These are phyloP conservation scores for Drosophila sulfurigaster DNA, from an alignment of 1,140 invertebrate species.

Conservation along the genomic window DNA sequence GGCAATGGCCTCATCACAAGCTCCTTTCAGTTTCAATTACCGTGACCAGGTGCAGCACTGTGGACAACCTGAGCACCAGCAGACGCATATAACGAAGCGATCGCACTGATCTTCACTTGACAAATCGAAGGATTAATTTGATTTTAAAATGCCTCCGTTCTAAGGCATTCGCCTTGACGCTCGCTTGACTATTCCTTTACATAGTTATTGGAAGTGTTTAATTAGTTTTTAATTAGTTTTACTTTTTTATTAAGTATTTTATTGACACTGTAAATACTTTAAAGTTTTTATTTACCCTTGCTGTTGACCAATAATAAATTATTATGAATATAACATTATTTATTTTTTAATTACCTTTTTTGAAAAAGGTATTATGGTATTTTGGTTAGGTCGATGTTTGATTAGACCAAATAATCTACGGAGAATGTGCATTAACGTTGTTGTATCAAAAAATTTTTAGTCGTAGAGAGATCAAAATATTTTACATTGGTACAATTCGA, in stretches of 20 bases:
- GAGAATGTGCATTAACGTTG: too few relatives aligned
- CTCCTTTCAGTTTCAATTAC: slow-evolving; percentile 20
- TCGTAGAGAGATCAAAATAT: too few relatives aligned
- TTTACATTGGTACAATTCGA: too few relatives aligned
- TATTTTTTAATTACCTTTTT: too few relatives aligned
- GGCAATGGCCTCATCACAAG: slow-evolving; percentile 31
- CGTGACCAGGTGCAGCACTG: background rate
- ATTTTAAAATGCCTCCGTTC: too few relatives aligned
- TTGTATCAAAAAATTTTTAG: too few relatives aligned
- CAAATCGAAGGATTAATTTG: background rate
- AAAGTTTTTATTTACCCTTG: slow-evolving; percentile 46
- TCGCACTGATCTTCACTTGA: background rate
- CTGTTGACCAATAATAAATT: slow-evolving; percentile 59
- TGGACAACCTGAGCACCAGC: background rate
- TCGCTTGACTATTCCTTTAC: slow-evolving; percentile 3
- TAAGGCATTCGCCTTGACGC: background rate
- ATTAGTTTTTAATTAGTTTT: background rate
- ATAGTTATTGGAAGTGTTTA: background rate
- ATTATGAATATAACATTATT: slow-evolving; percentile 16
- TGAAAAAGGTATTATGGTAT: too few relatives aligned
- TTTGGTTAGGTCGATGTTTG: too few relatives aligned
- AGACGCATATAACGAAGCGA: slow-evolving; percentile 17
- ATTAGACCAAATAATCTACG: too few relatives aligned
- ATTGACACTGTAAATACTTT: slow-evolving; percentile 59
- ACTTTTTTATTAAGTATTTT: background rate